phyloP scores from a whole-genome alignment of 2,888 invertebrate species.

The Coecobrya sp. region DNA sequence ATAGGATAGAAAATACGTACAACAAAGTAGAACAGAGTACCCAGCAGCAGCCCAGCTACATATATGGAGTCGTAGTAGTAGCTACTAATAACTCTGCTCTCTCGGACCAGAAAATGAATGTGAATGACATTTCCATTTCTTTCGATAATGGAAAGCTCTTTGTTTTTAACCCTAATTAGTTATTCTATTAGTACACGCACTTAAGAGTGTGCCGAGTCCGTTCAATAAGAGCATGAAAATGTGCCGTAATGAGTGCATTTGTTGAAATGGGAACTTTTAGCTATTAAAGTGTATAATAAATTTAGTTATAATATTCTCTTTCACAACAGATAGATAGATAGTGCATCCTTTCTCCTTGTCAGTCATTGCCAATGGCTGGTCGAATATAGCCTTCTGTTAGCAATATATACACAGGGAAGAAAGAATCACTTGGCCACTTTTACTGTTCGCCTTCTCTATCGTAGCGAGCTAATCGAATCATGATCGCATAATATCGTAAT shows the following conservation, averaged over 20 bases:
- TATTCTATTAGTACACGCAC: conserved; percentile 81
- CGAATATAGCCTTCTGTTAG: background rate
- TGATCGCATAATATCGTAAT: conserved; percentile 25
- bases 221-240: conserved; percentile 73
- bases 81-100: conserved; percentile 61
- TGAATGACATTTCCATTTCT: conserved; percentile 81
- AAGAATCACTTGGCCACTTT: conserved; percentile 2
- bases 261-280: conserved; percentile 47
- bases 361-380: background rate
- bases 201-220: conserved; percentile 69
- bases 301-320: conserved; percentile 19
- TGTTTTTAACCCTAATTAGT: conserved; percentile 81
- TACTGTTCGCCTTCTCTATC: background rate
- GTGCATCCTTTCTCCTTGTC: conserved; percentile 35
- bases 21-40: conserved; percentile 2
- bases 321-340: background rate
- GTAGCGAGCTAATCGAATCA: conserved; percentile 24
- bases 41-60: background rate
- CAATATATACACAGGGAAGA: background rate
- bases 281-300: conserved; percentile 51
- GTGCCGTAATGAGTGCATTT: conserved; percentile 58
- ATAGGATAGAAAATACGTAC: background rate
- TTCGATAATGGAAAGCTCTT: conserved; percentile 81
- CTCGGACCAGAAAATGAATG: conserved; percentile 80
- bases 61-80: background rate